Conservation (phyloP, 2,888 invertebrate genomes). For the Lasioglossum zephyrum region DNA sequence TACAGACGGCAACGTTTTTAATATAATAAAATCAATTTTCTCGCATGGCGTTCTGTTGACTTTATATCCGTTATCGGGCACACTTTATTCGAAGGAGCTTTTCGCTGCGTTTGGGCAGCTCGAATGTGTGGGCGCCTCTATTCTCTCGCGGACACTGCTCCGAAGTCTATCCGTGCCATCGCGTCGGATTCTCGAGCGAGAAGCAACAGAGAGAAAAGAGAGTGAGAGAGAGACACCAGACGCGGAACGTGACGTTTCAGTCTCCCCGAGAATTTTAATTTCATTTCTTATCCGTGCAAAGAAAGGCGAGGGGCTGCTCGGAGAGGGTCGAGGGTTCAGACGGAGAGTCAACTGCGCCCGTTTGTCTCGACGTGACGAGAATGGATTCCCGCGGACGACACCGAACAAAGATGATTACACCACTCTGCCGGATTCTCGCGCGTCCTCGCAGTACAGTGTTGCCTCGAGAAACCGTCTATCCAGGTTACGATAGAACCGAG, state of each 20-base stretch:
- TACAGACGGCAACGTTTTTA: too few species aligned
- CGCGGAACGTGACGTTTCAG: slow-evolving; percentile 63
- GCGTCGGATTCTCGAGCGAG: background rate
- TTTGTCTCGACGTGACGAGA: slow-evolving; percentile 69
- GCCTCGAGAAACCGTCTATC: background rate
- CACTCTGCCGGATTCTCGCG: slow-evolving; percentile 53
- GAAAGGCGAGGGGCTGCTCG: background rate
- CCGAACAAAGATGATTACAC: slow-evolving; percentile 64
- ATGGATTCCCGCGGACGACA: slow-evolving; percentile 63
- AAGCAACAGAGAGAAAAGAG: background rate
- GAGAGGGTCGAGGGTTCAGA: slow-evolving; percentile 42
- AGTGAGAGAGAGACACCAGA: slow-evolving; percentile 15
- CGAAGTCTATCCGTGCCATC: background rate
- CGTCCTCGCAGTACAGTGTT: background rate
- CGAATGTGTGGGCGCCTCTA: background rate
- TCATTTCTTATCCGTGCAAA: slow-evolving; percentile 59
- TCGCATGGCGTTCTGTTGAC: background rate
- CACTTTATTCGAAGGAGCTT: background rate
- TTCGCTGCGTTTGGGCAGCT: background rate
- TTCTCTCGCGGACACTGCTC: background rate
- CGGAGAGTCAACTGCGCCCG: slow-evolving; percentile 66
- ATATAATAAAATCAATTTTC: background rate
- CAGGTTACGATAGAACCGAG: background rate
- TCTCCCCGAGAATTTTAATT: slow-evolving; percentile 66
- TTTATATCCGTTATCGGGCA: background rate